Evolutionary conservation across 2,888 invertebrate species (phyloP), one percentile per base, ranked within the genome.

Genomic region (Eilema griseolum): DNA sequence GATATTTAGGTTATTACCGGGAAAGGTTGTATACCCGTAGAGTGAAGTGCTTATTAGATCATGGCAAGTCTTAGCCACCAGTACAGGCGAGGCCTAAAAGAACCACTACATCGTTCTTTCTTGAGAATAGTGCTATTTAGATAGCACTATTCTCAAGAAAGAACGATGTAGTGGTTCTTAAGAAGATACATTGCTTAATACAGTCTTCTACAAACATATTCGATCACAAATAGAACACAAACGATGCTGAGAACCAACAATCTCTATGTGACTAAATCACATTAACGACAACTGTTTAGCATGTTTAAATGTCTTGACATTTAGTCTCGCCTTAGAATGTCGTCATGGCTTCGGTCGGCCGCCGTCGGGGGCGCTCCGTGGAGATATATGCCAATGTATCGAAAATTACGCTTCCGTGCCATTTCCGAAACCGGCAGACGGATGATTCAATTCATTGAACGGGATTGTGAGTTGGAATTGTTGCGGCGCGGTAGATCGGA

Each of bases 221-320:
- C 14, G 41, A 4, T 41, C 11, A 16, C 14, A 41, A 12, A 37
- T 37, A 37, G 5, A 46, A 20, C 20, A 46, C 1, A 46, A 20
- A 1, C 0, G 20, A 2, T 20, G 16, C 1, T 20, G 46, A 20
- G 20, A 20, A 16, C 20, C 20, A 46, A 20, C 20, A 16, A 20
- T 20, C 20, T 20, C 46, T 7, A 1, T 7, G 20, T 7, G 5
- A 46, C 5, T 46, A 52, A 52, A 52, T n/a, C 8, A 52, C 46
- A 46, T 46, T 52, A 52, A 52, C 20, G 52, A 52, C 46, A 46
- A 46, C 46, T 46, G n/a, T 52, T 52, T 8, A 52, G n/a, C 52
- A 10, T 52, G 52, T 52, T n/a, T 52, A 52, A 46, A 52, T 52
- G 52, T n/a, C n/a, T 52, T 52, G n/a, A n/a, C 52, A 52, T 52